Evolutionary conservation across 2,113 vertebrate species (phyloP), one percentile per base, ranked within the genome.

Genomic region (Chloropsis cyanopogon): DNA sequence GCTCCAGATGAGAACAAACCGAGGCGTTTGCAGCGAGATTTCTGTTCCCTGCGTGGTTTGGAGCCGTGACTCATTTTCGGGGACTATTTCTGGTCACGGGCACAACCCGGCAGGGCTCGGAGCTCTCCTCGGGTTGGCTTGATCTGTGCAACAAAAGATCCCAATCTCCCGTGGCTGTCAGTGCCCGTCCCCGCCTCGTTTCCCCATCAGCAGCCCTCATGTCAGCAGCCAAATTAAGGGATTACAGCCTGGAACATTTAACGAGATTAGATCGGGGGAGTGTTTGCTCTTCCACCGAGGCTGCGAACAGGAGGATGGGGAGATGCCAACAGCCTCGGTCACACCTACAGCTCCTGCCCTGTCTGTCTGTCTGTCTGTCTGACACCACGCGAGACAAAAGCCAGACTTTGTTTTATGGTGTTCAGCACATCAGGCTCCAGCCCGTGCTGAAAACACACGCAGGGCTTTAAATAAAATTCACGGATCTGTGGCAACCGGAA

Each of bases 201-300:
- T 94, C 93, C 83, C 66, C 93, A 85, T 56, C 91, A 29, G 63
- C 82, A 90, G 91, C 92, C 75, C 50, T 92, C 72, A 56, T 97
- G 95, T 92, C 96, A 96, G 95, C 96, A 95, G 66, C 72, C 79
- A 90, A 95, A 95, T 95, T 92, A 96, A 96, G 84, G 96, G 57
- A 92, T 96, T 95, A 94, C 95, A 70, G 54, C 46, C 75, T 22
- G 92, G 73, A 87, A 92, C 94, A 61, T 87, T 94, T 91, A 84
- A 89, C 2, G n/a, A 71, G 93, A 94, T 97, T 91, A 92, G 75
- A 77, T 80, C 9, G 33, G 59, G 95, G 81, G 39, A 84, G 82
- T 84, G 50, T 91, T 85, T 33, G 91, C 86, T 61, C 88, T 79
- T 92, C 90, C 92, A 79, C 25, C 77, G 25, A 69, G 35, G 91